Evolutionary conservation across 2,797 vertebrate species (phyloP), one percentile per base, ranked within the genome.

Genomic region (Danio albolineatus): DNA sequence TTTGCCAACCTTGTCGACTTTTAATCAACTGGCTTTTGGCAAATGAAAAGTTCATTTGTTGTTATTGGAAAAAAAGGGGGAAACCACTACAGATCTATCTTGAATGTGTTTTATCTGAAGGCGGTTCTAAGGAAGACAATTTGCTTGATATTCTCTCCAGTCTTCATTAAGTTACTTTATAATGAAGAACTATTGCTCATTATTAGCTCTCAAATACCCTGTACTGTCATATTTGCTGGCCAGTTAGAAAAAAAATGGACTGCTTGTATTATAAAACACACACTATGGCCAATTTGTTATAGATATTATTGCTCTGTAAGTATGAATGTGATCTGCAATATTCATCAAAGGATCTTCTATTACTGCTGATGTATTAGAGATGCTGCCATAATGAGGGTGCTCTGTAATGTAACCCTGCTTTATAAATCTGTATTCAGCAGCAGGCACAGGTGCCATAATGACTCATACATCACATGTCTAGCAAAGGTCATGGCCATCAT

Each of bases 401-500:
- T 46, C 36, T 36, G 49, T 81, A 48, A 76, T 75, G 41, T 44
- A 53, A 36, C 21, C 46, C 51, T 53, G 9, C 43, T 39, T 73
- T 43, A 67, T 14, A 62, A 48, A 39, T 36, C 56, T 53, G 75
- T 73, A 65, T 80, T 73, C 64, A 38, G 43, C 41, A 67, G 10
- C 38, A 64, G 12, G 19, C 44, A 16, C 60, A 51, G 65, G 67
- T 72, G 60, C 21, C 7, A 73, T 48, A 53, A 73, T 73, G 51
- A 73, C 41, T 73, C 48, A 73, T 56, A 73, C 69, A 73, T 79
- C 49, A 57, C 41, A 65, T 71, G 78, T 73, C 60, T 57, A 38
- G 69, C 10, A 79, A 73, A 79, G 78, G 78, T 79, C 78, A 65
- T 48, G 39, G n/a, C 51, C 10, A 79, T 73, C 69, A 73, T 73